A percentile compares a stretch with the other conserved stretches of the same genome.
These are phyloP conservation scores for Hylaea fasciaria DNA, from an alignment of 2,888 invertebrate genomes.

Conservation along the genomic window DNA sequence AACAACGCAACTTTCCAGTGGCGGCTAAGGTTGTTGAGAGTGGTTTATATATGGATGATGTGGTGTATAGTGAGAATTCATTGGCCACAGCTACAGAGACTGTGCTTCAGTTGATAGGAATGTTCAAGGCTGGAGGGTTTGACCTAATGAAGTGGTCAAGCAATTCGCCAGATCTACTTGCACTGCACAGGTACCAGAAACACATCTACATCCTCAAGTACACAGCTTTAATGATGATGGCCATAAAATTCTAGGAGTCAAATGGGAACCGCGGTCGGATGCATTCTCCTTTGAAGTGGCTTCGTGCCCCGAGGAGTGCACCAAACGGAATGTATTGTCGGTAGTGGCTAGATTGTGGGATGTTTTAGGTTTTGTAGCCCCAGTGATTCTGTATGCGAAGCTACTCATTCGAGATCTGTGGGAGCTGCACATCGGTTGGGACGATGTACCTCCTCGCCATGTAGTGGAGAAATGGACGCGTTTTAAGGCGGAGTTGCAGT, in stretches of 20 bases:
- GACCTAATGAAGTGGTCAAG: conserved; percentile 30
- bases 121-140: conserved; percentile 28
- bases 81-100: neutral
- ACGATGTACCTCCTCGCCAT: conserved; percentile 15
- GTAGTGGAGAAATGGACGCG: conserved; percentile 2
- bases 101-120: conserved; percentile 18
- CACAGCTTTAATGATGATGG: conserved; percentile 3
- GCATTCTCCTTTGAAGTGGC: neutral
- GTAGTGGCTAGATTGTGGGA: conserved; percentile 32
- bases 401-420: conserved; percentile 28
- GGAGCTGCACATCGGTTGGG: conserved; percentile 26
- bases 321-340: conserved; percentile 35
- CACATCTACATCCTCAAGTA: conserved; percentile 6
- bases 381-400: conserved; percentile 32
- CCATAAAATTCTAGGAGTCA: conserved; percentile 11
- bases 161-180: conserved; percentile 14
- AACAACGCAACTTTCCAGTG: neutral
- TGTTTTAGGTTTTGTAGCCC: conserved; percentile 31
- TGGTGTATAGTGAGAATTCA: neutral
- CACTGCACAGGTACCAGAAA: conserved; percentile 12
- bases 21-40: neutral
- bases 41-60: conserved; percentile 31
- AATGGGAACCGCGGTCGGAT: conserved; percentile 7
- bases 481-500: conserved; percentile 8
- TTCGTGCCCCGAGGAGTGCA: neutral